Evolutionary conservation across 2,888 invertebrate genomes (phyloP).

Genomic region (Tachystola acroxantha): DNA sequence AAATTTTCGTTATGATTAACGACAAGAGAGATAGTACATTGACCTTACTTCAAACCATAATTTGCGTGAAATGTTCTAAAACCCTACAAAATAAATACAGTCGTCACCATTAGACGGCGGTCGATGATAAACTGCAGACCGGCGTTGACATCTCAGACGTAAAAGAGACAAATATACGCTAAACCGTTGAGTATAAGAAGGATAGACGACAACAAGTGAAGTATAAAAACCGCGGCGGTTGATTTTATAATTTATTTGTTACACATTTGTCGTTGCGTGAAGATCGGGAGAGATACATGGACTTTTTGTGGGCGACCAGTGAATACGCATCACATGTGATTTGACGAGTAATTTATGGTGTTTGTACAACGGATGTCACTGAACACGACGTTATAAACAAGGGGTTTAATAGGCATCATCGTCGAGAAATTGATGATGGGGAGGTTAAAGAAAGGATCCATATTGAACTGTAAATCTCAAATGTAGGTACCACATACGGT

Average conservation of each 20-base stretch:
- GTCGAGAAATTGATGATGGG: conserved; percentile 2
- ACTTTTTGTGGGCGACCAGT: conserved; percentile 66
- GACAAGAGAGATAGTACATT: conserved; percentile 27
- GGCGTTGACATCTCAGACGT: conserved; percentile 47
- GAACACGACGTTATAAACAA: conserved; percentile 55
- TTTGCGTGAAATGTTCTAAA: conserved; percentile 53
- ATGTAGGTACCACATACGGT: background rate
- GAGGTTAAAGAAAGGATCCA: background rate
- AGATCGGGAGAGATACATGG: conserved; percentile 73
- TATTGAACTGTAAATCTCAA: background rate
- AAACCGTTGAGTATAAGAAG: conserved; percentile 29
- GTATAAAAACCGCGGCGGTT: conserved; percentile 71
- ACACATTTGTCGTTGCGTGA: conserved; percentile 78
- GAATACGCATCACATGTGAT: conserved; percentile 74
- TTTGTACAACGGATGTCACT: conserved; percentile 62
- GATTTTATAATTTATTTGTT: conserved; percentile 78
- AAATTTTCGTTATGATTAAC: conserved; percentile 10
- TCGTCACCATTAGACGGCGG: conserved; percentile 63
- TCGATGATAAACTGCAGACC: conserved; percentile 64
- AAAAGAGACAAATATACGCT: conserved; percentile 38
- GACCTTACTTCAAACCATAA: conserved; percentile 54
- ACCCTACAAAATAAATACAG: conserved; percentile 56
- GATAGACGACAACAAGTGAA: conserved; percentile 42
- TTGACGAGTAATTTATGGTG: conserved; percentile 74
- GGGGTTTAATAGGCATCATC: conserved; percentile 11